Conservation (phyloP, 2,797 vertebrate species). For the Girardinus metallicus region DNA sequence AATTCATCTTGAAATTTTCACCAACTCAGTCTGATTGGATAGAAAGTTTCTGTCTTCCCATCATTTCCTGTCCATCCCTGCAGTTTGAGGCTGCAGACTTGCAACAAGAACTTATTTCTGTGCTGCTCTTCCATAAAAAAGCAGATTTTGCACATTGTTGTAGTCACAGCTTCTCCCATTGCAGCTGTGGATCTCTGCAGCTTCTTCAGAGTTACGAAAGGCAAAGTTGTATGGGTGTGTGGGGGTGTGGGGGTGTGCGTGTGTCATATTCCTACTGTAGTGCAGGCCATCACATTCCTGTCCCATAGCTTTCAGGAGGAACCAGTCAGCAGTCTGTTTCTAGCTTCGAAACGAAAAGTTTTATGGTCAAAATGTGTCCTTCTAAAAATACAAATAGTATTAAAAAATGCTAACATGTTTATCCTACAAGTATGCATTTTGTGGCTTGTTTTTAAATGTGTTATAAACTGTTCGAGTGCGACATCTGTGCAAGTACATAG, state of each 20-base stretch:
- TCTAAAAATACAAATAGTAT: neutral
- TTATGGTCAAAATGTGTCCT: neutral
- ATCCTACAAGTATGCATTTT: neutral
- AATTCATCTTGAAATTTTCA: too few species aligned
- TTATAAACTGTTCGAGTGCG: conserved; percentile 13
- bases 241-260: neutral
- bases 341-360: neutral
- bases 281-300: too few species aligned
- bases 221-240: neutral
- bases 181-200: neutral
- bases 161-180: neutral
- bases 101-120: neutral
- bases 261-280: neutral
- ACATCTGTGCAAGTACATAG: conserved; percentile 28
- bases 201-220: neutral
- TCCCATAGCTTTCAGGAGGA: neutral
- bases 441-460: conserved; percentile 16
- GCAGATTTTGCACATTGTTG: neutral
- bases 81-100: neutral
- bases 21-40: neutral
- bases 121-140: neutral
- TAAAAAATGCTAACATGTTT: neutral
- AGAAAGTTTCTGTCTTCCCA: too few species aligned
- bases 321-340: neutral
- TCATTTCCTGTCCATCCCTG: too few species aligned